phyloP scores from a whole-genome alignment of 2,888 invertebrate species.

The Julus scanicus region DNA sequence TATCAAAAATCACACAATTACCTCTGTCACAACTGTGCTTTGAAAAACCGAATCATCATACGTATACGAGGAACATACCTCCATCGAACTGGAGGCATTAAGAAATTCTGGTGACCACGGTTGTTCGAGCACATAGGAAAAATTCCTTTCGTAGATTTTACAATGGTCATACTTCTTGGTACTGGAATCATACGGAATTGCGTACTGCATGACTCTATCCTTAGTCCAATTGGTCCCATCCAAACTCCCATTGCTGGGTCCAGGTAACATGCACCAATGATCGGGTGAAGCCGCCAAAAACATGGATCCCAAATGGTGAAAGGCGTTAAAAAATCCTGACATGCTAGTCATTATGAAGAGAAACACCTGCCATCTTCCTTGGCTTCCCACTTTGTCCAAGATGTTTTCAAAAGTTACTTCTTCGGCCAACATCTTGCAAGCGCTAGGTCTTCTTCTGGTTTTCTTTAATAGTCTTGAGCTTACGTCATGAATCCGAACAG shows the following conservation, averaged over 20 bases:
- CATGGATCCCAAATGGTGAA: constrained; percentile 57
- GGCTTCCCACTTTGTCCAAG: constrained; percentile 45
- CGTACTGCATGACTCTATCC: constrained; percentile 18
- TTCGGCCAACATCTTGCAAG: neutral
- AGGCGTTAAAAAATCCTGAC: constrained; percentile 56
- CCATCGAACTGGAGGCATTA: neutral
- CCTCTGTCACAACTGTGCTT: constrained; percentile 53
- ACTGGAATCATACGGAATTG: constrained; percentile 4
- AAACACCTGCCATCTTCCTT: constrained; percentile 50
- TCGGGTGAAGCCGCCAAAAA: constrained; percentile 57
- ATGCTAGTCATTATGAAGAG: constrained; percentile 53
- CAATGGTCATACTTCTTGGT: constrained; percentile 13
- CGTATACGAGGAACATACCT: neutral
- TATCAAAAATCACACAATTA: neutral
- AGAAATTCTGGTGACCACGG: neutral
- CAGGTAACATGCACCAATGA: constrained; percentile 56
- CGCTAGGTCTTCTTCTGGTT: constrained; percentile 13
- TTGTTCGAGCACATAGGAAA: constrained; percentile 27
- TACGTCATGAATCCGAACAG: neutral
- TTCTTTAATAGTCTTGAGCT: constrained; percentile 12
- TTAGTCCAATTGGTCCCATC: constrained; percentile 49
- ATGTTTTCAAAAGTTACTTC: constrained; percentile 48
- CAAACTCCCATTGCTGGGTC: neutral
- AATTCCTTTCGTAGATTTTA: constrained; percentile 40
- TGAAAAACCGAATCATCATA: constrained; percentile 52